Base-by-base conservation (phyloP, 2,888 invertebrate species). In the Hyalella azteca region DNA sequence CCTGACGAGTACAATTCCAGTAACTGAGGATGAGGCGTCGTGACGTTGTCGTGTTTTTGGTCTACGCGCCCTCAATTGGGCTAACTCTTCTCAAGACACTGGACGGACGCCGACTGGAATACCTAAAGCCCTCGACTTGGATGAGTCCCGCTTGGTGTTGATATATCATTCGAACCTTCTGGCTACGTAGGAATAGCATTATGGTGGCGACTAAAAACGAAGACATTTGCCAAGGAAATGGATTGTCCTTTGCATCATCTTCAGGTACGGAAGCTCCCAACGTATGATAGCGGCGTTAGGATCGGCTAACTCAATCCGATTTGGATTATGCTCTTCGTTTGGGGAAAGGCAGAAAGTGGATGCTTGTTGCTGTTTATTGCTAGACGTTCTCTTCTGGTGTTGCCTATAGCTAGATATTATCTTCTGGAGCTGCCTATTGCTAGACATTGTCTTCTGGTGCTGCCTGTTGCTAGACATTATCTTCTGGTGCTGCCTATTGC, bases 81-180 rank as follows among this genome's bases (percentile, higher is more conserved):
- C 66, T 66, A 66, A 66, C 66, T 66, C 66, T 66, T 66, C 66
- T 66, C 66, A 66, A 66, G 66, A 66, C 66, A 66, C 66, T 66
- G 66, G 54, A 54, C 66, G 36, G 66, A n/a, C 36, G 22, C 66
- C 29, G 66, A 11, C 36, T 36, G 66, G 66, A 66, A 66, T 66
- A 36, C 36, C 66, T 66, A 66, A 66, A 66, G 66, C 36, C 26
- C 36, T 66, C 66, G 9, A 36, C 36, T 0, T 36, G 32, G 32
- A 66, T 66, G 36, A 29, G 66, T 66, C 66, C 36, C 32, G 66
- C 66, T 36, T 9, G 66, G 66, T 36, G 36, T 22, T 26, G 22
- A 26, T 54, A 9, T 29, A 54, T 54, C 54, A 29, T 26, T 13
- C 15, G 1, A 22, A 22, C 26, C 29, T 26, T 54, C 29, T 9